Evolutionary conservation across 2,797 vertebrate species (phyloP).

Genomic region (Pogoniulus pusillus): DNA sequence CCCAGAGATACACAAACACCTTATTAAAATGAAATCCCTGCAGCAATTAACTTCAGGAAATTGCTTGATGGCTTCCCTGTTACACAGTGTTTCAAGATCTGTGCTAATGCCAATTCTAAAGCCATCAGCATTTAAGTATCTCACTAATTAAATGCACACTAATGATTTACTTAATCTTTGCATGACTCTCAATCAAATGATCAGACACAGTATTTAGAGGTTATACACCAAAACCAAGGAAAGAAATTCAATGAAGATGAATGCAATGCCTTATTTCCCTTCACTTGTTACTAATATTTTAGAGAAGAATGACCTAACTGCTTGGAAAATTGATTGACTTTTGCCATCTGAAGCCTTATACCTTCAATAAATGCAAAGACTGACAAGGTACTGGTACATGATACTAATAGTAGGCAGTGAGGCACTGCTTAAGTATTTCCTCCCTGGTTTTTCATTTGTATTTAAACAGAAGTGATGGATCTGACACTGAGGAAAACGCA

Average conservation of each 20-base stretch:
- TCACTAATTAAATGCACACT: neutral
- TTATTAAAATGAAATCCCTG: neutral
- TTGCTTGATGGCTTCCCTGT: neutral
- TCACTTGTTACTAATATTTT: neutral
- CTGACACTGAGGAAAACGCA: neutral
- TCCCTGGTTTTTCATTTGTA: slow-evolving; percentile 6
- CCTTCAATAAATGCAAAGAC: neutral
- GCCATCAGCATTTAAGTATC: neutral
- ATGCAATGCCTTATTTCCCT: neutral
- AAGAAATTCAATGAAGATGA: neutral
- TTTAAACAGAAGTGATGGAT: slow-evolving; percentile 31
- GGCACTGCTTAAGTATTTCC: neutral
- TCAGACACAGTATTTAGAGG: neutral
- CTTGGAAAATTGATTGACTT: slow-evolving; percentile 14
- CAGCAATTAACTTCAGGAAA: neutral
- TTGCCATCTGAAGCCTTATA: neutral
- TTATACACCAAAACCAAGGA: neutral
- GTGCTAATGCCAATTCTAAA: neutral
- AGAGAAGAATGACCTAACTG: neutral
- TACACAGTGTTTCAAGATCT: neutral
- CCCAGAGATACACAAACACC: neutral
- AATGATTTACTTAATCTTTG: neutral
- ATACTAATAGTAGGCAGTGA: neutral
- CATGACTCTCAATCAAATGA: neutral
- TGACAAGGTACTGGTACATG: neutral